Percentiles rank a stretch among this genome's conserved stretches.
Conservation (phyloP, 2,888 invertebrate species). For the Phymatocera aterrima region DNA sequence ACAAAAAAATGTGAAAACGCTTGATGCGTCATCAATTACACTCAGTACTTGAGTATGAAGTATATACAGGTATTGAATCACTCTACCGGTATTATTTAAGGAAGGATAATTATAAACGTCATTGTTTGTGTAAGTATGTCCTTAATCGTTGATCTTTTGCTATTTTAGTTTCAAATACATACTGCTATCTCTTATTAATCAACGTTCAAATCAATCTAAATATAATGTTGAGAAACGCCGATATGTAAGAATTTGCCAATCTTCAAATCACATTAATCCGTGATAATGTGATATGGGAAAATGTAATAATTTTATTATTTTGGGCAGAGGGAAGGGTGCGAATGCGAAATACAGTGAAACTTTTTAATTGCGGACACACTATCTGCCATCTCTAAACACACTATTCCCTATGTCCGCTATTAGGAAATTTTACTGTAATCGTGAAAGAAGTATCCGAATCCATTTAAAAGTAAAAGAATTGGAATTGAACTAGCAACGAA, state of each 20-base stretch:
- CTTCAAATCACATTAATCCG: background rate
- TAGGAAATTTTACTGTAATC: no score
- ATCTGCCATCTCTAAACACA: no score
- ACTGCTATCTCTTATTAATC: background rate
- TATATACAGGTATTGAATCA: background rate
- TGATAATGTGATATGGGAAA: background rate
- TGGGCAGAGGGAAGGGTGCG: background rate
- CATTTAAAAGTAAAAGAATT: background rate
- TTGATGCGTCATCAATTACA: background rate
- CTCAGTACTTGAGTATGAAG: background rate
- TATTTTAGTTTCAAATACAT: background rate
- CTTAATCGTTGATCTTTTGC: background rate
- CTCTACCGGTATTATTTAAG: background rate
- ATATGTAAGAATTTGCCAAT: background rate
- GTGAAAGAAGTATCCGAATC: background rate
- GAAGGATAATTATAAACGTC: background rate
- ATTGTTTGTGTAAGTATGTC: background rate
- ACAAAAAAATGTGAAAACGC: constrained; percentile 30
- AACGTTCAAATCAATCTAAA: background rate
- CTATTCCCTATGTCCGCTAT: no score
- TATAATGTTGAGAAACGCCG: background rate
- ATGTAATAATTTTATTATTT: constrained; percentile 6
- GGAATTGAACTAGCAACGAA: background rate
- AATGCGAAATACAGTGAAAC: background rate
- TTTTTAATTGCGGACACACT: no score